A percentile compares a stretch with the other conserved stretches of the same genome.
Evolutionary conservation across 2,888 invertebrate genomes (phyloP).

Genomic region (Incurvaria masculella): DNA sequence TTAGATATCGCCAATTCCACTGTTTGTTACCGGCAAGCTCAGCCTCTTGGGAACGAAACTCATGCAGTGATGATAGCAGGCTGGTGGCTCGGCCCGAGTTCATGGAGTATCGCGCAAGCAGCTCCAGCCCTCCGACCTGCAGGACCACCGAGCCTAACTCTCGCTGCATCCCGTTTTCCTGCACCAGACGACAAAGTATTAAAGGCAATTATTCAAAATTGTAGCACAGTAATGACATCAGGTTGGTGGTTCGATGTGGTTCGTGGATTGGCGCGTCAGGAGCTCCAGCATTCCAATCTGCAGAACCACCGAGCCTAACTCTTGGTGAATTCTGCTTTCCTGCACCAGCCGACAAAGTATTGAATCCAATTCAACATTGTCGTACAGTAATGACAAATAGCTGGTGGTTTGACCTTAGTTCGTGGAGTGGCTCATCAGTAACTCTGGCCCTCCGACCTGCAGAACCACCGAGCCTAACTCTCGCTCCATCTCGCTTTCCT

Average conservation of each 20-base stretch:
- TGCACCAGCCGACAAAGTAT: too few relatives aligned
- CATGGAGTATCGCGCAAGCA: conserved; percentile 47
- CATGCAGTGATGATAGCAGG: conserved; percentile 52
- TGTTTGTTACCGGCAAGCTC: conserved; percentile 55
- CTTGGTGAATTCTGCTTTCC: conserved; percentile 30
- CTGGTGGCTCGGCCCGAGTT: conserved; percentile 45
- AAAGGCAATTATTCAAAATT: too few relatives aligned
- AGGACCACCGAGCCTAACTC: conserved; percentile 46
- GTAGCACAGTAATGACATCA: conserved; percentile 49
- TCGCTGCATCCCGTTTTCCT: conserved; percentile 32
- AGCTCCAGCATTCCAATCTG: conserved; percentile 46
- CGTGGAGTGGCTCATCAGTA: conserved; percentile 47
- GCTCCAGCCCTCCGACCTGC: conserved; percentile 43
- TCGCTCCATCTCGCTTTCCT: conserved; percentile 32
- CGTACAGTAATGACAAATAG: conserved; percentile 54
- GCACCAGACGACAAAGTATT: too few relatives aligned
- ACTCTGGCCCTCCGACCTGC: conserved; percentile 43
- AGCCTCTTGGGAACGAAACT: conserved; percentile 49
- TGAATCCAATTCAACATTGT: too few relatives aligned
- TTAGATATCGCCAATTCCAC: conserved; percentile 64
- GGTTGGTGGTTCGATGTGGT: conserved; percentile 44
- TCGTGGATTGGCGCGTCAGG: conserved; percentile 46
- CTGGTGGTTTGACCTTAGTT: conserved; percentile 45
- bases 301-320: conserved; percentile 44
- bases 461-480: conserved; percentile 46